Evolutionary conservation across 2,113 vertebrate species (phyloP), one percentile per base, ranked within the genome.

Genomic region (Lipophrys pholis): DNA sequence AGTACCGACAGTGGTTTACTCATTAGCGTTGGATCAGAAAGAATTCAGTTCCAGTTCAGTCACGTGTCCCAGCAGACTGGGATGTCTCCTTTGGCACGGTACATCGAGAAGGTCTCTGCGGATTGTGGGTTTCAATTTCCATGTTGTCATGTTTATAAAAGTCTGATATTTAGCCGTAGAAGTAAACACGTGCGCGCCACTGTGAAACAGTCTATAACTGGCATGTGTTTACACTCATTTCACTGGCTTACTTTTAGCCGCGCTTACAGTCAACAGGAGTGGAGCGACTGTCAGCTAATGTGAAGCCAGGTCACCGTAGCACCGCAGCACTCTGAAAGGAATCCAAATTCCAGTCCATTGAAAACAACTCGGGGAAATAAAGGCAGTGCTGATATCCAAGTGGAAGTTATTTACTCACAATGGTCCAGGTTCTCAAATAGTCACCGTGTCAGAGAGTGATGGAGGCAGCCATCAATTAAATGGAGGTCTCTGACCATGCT

Each of bases 81-180:
- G 71, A 51, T 48, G 56, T 77, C 75, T 89, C 87, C 78, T 91
- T 93, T 91, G 90, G 91, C 91, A 92, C 90, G 10, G 74, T 59
- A 86, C 83, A 88, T 84, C 17, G 52, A 84, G 78, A 91, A 89
- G 85, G 85, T 89, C 76, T 89, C 74, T 77, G 81, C 77, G 84
- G 82, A 73, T 77, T 76, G 68, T 71, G 67, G 70, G 75, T 81
- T 75, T 67, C 86, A 86, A 90, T 80, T 84, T 90, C 83, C 80
- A 81, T 82, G 88, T 85, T 90, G 84, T 83, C 73, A 69, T 76
- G 79, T 88, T 90, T 87, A 82, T 81, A 83, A 72, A 42, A 79
- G 77, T 79, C 69, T 55, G 49, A 76, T 52, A 80, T 83, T 88
- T 79, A 84, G 75, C 72, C 87, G 70, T 76, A 83, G 76, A 90